Conservation (phyloP, 2,888 invertebrate genomes). For the Microctonus hyperodae region DNA sequence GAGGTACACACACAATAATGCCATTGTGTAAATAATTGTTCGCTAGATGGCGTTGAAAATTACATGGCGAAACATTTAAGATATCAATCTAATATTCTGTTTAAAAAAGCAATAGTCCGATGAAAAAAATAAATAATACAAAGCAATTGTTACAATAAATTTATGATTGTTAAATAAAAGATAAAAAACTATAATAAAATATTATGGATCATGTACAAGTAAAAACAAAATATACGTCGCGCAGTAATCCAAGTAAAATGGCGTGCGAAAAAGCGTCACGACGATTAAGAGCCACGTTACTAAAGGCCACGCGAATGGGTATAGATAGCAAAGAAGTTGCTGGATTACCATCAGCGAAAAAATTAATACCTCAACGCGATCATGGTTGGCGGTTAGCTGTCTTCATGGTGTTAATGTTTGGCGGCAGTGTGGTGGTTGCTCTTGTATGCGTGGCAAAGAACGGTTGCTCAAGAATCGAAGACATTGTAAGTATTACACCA, state of each 20-base stretch:
- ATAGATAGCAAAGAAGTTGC: conserved; percentile 55
- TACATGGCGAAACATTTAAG: neutral
- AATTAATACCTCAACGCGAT: conserved; percentile 57
- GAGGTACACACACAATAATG: neutral
- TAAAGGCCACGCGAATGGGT: conserved; percentile 57
- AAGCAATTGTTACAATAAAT: no score
- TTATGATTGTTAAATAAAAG: neutral
- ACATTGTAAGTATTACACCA: conserved; percentile 57
- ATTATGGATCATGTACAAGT: conserved; percentile 56
- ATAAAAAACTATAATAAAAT: neutral
- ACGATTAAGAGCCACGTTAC: conserved; percentile 53
- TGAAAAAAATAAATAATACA: no score
- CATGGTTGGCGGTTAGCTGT: conserved; percentile 60
- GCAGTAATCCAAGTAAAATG: conserved; percentile 55
- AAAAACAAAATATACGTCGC: conserved; percentile 51
- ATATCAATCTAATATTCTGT: neutral
- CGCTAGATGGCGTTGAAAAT: neutral
- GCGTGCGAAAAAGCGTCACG: conserved; percentile 59
- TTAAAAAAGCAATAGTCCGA: neutral
- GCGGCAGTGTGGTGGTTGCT: conserved; percentile 58
- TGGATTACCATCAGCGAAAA: conserved; percentile 53
- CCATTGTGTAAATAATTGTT: neutral
- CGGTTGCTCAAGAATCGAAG: conserved; percentile 59
- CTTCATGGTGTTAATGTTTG: conserved; percentile 57
- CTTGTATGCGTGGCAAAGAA: conserved; percentile 57